Conservation (phyloP, 2,888 invertebrate species). For the Dioctria linearis region DNA sequence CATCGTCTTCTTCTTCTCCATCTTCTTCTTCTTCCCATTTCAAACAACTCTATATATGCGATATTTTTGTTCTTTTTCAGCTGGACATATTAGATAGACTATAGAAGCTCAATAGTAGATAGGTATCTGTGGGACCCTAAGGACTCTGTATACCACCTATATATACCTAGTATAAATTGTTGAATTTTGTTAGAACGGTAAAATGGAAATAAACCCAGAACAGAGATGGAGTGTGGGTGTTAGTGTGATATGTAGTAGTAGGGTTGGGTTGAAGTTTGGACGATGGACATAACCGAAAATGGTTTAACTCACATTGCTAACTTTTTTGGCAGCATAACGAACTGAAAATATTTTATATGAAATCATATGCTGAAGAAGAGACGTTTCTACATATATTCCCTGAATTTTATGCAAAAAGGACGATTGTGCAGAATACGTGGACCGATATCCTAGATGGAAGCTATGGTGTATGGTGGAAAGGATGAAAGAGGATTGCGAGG, state of each 20-base stretch:
- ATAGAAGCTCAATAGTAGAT: constrained; percentile 37
- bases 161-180: no score
- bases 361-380: constrained; percentile 38
- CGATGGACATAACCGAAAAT: constrained; percentile 37
- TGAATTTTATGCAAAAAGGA: constrained; percentile 12
- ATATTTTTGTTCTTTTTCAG: constrained; percentile 36
- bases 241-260: background rate
- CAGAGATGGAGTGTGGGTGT: background rate
- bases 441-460: no score
- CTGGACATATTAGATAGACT: constrained; percentile 43
- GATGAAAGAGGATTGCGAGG: background rate
- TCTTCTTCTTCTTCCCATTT: constrained; percentile 29
- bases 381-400: constrained; percentile 6
- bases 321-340: constrained; percentile 43
- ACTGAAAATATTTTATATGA: constrained; percentile 45
- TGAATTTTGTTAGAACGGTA: no score
- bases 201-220: background rate
- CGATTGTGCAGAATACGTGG: constrained; percentile 10
- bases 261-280: constrained; percentile 2
- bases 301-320: constrained; percentile 33
- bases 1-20: no score
- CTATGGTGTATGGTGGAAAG: no score
- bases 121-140: constrained; percentile 5
- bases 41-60: constrained; percentile 1
- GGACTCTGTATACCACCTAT: no score